A percentile compares a stretch with the other conserved stretches of the same genome.
Evolutionary conservation across 2,113 vertebrate species (phyloP).

Genomic region (Xenopus borealis): DNA sequence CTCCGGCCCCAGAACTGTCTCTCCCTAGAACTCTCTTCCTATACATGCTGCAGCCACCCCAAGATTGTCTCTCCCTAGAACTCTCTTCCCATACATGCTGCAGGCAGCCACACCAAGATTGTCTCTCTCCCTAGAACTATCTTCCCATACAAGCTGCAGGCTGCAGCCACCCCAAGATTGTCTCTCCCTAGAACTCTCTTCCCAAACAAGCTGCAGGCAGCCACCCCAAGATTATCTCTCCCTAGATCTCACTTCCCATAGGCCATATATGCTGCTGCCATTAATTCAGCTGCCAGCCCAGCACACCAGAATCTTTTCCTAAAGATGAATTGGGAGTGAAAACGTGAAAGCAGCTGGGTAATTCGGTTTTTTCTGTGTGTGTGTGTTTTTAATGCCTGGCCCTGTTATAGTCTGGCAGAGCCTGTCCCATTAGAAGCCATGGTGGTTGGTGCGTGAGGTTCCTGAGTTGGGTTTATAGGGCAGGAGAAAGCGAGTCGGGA

Average conservation of each 20-base stretch:
- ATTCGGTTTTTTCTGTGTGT: not conserved
- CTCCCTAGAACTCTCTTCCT: not conserved
- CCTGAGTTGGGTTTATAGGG: constrained; percentile 33
- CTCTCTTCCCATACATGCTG: constrained; percentile 5
- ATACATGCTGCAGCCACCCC: too few relatives aligned
- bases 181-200: not conserved
- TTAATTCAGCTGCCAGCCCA: constrained; percentile 5
- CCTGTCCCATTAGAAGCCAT: not conserved
- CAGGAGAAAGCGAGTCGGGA: constrained; percentile 22
- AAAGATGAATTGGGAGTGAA: not conserved
- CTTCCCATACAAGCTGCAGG: too few relatives aligned
- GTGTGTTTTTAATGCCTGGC: not conserved
- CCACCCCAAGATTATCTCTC: not conserved
- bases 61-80: too few relatives aligned
- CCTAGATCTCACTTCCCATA: not conserved
- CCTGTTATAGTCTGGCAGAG: not conserved
- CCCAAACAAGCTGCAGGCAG: too few relatives aligned
- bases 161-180: too few relatives aligned
- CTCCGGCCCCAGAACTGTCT: not conserved
- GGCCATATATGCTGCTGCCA: too few relatives aligned
- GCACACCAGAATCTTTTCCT: not conserved
- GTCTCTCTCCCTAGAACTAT: too few relatives aligned
- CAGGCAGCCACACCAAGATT: too few relatives aligned
- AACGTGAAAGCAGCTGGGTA: not conserved
- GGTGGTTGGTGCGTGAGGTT: constrained; percentile 25